phyloP scores from a whole-genome alignment of 2,113 vertebrate species.

The Podarcis muralis region DNA sequence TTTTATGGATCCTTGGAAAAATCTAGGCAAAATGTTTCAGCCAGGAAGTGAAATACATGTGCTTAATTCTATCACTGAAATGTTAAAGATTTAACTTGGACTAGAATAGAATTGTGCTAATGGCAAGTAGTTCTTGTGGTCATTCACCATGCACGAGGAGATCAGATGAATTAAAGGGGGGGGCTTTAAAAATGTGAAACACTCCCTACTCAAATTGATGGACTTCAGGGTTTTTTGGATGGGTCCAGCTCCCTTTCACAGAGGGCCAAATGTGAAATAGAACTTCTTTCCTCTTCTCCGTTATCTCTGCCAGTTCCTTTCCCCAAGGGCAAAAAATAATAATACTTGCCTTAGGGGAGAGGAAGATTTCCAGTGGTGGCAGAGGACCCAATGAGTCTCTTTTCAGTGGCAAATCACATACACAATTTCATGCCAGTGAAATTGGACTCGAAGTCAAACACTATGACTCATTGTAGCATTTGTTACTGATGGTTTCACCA shows the following conservation, averaged over 20 bases:
- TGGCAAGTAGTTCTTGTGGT: background rate
- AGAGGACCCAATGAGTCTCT: too few relatives aligned
- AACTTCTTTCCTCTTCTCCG: background rate
- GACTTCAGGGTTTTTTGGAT: background rate
- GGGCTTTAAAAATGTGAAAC: background rate
- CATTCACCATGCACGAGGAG: background rate
- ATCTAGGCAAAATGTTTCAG: background rate
- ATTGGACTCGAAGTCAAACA: too few relatives aligned
- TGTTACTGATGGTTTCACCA: too few relatives aligned
- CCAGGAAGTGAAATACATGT: background rate
- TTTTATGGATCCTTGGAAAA: background rate
- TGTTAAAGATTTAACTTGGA: background rate
- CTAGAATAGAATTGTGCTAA: background rate
- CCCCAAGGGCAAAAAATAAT: background rate
- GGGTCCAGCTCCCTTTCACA: background rate
- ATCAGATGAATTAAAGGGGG: background rate
- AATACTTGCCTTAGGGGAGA: too few relatives aligned
- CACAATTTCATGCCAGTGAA: too few relatives aligned
- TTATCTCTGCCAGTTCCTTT: background rate
- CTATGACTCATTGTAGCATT: too few relatives aligned
- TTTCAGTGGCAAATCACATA: too few relatives aligned
- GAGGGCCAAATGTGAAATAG: background rate
- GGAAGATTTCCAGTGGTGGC: too few relatives aligned
- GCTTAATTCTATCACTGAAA: background rate
- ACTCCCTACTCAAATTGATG: background rate